phyloP scores from a whole-genome alignment of 2,113 vertebrate genomes.

The Pelmatolapia mariae region DNA sequence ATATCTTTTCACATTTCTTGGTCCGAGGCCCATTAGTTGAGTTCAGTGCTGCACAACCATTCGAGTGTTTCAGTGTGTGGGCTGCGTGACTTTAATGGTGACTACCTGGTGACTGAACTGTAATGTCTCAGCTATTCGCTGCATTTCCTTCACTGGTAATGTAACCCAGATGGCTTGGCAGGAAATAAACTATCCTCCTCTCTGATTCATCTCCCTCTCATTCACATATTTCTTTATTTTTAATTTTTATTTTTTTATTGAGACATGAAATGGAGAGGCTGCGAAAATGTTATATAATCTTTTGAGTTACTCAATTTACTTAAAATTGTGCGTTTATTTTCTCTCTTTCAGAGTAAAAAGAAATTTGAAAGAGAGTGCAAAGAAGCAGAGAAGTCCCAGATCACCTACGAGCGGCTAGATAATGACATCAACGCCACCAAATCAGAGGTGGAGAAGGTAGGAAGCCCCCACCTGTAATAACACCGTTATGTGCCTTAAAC shows the following conservation, averaged over 20 bases:
- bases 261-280: background rate
- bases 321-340: background rate
- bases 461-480: background rate
- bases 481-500: background rate
- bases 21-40: background rate
- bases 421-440: constrained; percentile 97
- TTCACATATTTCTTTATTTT: constrained; percentile 9
- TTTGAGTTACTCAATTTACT: background rate
- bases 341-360: constrained; percentile 85
- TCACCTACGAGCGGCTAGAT: constrained; percentile 88
- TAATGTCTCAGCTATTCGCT: constrained; percentile 65
- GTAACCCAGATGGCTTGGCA: constrained; percentile 68
- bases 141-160: constrained; percentile 56
- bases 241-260: background rate
- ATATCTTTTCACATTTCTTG: background rate
- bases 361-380: constrained; percentile 97
- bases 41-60: background rate
- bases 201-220: constrained; percentile 34
- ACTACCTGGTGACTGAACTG: constrained; percentile 45
- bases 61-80: constrained; percentile 14
- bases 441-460: constrained; percentile 98
- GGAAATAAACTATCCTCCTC: constrained; percentile 37
- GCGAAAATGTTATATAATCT: background rate
- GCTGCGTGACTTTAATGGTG: constrained; percentile 23
- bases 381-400: constrained; percentile 94